phyloP scores from a whole-genome alignment of 1,140 invertebrate genomes.

The Tetramorium parvispinum region DNA sequence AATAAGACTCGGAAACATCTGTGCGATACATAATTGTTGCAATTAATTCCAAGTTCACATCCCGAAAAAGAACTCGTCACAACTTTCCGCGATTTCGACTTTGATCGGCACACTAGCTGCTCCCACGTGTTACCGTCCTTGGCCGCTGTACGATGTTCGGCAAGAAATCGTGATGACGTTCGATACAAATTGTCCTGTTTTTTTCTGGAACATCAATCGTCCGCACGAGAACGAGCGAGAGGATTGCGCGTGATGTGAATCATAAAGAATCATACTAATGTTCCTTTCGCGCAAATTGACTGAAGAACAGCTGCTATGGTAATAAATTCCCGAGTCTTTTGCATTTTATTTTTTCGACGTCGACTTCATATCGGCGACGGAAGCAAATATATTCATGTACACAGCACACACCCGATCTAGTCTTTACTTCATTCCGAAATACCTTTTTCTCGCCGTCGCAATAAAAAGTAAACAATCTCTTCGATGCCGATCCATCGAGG shows the following conservation, averaged over 20 bases:
- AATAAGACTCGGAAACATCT: not conserved
- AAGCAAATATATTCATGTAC: slow-evolving; percentile 43
- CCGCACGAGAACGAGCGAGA: not conserved
- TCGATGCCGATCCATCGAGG: not conserved
- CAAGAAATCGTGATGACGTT: not conserved
- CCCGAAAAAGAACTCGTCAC: not conserved
- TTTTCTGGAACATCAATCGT: not conserved
- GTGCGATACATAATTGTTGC: not conserved
- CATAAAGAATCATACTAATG: slow-evolving; percentile 8
- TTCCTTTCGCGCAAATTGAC: not conserved
- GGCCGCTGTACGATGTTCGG: not conserved
- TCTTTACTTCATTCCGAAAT: slow-evolving; percentile 16
- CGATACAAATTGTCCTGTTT: not conserved
- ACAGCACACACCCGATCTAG: slow-evolving; percentile 11
- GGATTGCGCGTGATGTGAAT: not conserved
- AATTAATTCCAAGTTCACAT: not conserved
- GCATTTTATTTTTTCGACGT: not conserved
- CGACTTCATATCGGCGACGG: slow-evolving; percentile 2
- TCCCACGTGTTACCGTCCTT: not conserved
- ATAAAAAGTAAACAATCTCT: not conserved
- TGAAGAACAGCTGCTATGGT: slow-evolving; percentile 27
- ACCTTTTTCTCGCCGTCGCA: not conserved
- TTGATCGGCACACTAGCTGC: not conserved
- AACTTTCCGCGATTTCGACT: not conserved
- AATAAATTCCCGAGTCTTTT: slow-evolving; percentile 29